Base-by-base conservation (phyloP, 2,113 vertebrate genomes). In the Platichthys stellatus region DNA sequence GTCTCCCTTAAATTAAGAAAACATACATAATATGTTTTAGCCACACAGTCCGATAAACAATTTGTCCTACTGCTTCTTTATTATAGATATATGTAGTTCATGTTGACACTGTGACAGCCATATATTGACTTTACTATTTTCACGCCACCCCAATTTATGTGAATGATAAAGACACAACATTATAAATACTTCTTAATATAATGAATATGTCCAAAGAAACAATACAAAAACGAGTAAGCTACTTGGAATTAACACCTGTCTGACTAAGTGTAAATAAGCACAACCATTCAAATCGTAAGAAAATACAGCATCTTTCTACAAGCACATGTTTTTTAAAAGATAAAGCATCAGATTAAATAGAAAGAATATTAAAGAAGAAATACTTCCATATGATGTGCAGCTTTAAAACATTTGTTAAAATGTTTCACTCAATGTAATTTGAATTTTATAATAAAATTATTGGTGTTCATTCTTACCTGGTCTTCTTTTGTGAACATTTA, bases 381-480 rank as follows among this genome's bases (percentile, higher is more conserved):
- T 6, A 11, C 12, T 35, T 35, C 28, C 18, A 61, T 3, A 10
- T 35, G 14, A 73, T 26, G 6, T 15, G 35, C 8, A 10, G 59
- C 51, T 54, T 35, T 53, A 40, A 43, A 21, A 1, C 9, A 54
- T 49, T 24, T 38, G n/a, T 40, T 53, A 38, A n/a, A 20, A 26
- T 53, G 58, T 67, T 49, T 45, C 3, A 43, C 6, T 47, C 10
- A 35, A 3, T 12, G 28, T 38, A 59, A 71, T 17, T 51, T 51
- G 14, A 51, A 17, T 18, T 18, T 43, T 43, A 43, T 43, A 43
- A 43, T 43, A 43, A 53, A 21, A 62, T 63, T 28, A 14, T n/a
- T 21, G 35, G 35, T 43, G 57, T 93, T 94, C 93, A 62, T 93
- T 93, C 94, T 1, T 91, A 94, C 94, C 95, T 94, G 92, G 97